These are phyloP conservation scores for Distichodus sexfasciatus DNA, from an alignment of 2,797 vertebrate species.

Conservation along the genomic window DNA sequence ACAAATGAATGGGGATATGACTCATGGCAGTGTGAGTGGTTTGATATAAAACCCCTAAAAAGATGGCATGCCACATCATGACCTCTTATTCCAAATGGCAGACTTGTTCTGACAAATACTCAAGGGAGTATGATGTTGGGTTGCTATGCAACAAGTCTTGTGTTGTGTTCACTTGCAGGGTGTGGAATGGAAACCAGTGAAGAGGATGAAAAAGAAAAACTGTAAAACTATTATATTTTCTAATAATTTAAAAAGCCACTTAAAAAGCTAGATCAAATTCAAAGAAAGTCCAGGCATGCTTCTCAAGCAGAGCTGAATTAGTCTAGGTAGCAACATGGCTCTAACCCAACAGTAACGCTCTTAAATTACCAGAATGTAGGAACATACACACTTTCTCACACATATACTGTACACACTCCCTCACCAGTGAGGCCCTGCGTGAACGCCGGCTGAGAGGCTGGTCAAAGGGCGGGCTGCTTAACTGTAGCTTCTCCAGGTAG, in stretches of 20 bases:
- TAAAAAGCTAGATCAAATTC: too few relatives aligned
- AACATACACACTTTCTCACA: neutral
- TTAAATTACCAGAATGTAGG: neutral
- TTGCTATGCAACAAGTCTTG: slow-evolving; percentile 18
- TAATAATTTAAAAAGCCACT: too few relatives aligned
- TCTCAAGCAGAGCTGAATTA: too few relatives aligned
- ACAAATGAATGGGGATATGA: slow-evolving; percentile 14
- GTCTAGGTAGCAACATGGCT: too few relatives aligned
- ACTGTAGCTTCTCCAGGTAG: slow-evolving; percentile 94
- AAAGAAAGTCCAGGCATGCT: too few relatives aligned
- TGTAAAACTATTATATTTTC: neutral
- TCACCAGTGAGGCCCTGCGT: slow-evolving; percentile 83
- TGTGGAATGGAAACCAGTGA: neutral
- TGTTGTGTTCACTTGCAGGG: neutral
- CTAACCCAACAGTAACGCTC: neutral
- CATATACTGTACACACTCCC: slow-evolving; percentile 36
- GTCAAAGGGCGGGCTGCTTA: slow-evolving; percentile 91
- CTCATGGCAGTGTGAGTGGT: slow-evolving; percentile 14
- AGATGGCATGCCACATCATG: slow-evolving; percentile 23
- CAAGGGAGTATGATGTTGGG: neutral
- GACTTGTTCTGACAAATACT: slow-evolving; percentile 19
- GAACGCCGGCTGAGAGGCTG: slow-evolving; percentile 90
- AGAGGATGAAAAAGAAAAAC: neutral
- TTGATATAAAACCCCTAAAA: slow-evolving; percentile 19
- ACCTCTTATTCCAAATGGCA: slow-evolving; percentile 19